Evolutionary conservation across 2,113 vertebrate species (phyloP).

Genomic region (Crypturellus undulatus): DNA sequence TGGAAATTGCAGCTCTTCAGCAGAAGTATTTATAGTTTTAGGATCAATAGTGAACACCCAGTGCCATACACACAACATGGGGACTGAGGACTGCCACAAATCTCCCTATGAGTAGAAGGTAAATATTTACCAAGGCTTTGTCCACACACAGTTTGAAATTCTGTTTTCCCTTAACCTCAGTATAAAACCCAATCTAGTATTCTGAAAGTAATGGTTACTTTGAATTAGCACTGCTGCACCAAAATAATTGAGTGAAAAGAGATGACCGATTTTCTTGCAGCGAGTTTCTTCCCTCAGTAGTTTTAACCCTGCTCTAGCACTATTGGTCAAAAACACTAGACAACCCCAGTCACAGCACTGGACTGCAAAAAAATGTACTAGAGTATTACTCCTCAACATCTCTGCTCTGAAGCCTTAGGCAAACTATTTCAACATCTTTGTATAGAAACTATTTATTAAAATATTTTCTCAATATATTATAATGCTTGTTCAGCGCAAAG

Average conservation of each 20-base stretch:
- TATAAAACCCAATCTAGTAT: neutral
- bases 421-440: conserved; percentile 5
- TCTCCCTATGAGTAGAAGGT: neutral
- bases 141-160: neutral
- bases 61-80: fast-evolving
- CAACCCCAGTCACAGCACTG: neutral
- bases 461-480: neutral
- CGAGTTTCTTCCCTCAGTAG: neutral
- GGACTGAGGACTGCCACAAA: neutral
- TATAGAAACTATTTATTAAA: neutral
- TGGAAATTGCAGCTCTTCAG: neutral
- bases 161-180: neutral
- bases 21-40: neutral
- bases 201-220: neutral
- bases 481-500: neutral
- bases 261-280: neutral
- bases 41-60: neutral
- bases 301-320: neutral
- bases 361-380: neutral
- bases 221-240: neutral
- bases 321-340: neutral
- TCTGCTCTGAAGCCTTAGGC: conserved; percentile 23
- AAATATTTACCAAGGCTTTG: neutral
- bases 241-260: neutral
- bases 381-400: neutral